Conservation (phyloP, 23 tunicate species). For the Diplosoma virens region DNA sequence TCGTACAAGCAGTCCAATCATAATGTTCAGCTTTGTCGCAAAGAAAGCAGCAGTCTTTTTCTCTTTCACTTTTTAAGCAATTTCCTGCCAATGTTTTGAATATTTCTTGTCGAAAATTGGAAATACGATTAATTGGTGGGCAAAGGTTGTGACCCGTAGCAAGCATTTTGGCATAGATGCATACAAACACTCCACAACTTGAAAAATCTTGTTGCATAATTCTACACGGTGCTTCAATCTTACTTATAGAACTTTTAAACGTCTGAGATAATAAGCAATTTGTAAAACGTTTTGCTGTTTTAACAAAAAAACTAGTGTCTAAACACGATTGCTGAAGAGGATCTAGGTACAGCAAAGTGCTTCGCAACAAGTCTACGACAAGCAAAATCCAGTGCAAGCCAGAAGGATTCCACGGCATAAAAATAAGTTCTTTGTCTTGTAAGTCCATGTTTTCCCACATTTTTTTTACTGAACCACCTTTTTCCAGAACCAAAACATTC, state of each 20-base stretch:
- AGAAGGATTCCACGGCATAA: constrained; percentile 33
- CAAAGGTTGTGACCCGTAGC: too few relatives aligned
- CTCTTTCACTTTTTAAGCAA: too few relatives aligned
- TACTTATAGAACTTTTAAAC: not conserved
- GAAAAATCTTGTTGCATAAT: not conserved
- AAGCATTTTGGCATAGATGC: constrained; percentile 33
- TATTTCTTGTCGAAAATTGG: too few relatives aligned
- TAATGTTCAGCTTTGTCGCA: too few relatives aligned
- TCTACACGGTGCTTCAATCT: constrained; percentile 13
- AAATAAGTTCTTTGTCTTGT: not conserved
- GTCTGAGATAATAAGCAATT: not conserved
- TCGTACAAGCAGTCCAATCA: too few relatives aligned
- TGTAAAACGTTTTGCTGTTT: constrained; percentile 9
- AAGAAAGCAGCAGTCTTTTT: too few relatives aligned
- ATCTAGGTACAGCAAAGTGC: constrained; percentile 22
- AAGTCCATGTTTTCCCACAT: constrained; percentile 1
- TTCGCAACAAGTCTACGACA: constrained; percentile 10
- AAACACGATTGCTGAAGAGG: not conserved
- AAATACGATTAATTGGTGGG: too few relatives aligned
- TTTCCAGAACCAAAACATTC: not conserved
- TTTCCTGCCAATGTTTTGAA: too few relatives aligned
- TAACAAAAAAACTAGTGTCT: not conserved
- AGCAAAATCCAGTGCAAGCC: constrained; percentile 36
- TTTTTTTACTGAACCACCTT: not conserved
- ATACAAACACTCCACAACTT: constrained; percentile 34